phyloP scores from a whole-genome alignment of 30 jellyfish, hydroid and myxozoan genomes.

The Pelagia noctiluca region DNA sequence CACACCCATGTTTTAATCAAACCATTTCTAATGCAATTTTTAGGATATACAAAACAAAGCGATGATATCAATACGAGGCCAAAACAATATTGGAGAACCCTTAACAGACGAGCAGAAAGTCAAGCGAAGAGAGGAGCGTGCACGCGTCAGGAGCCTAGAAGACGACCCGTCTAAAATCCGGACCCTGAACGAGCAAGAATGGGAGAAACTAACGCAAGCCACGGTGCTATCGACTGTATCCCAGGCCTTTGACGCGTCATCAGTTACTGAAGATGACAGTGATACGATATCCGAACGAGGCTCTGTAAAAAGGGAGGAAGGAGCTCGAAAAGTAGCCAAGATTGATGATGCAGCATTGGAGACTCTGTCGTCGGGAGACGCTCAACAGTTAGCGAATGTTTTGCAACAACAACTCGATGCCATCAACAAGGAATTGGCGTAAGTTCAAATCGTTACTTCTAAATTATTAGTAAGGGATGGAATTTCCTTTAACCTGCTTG shows the following conservation, averaged over 20 bases:
- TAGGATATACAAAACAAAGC: conserved; percentile 46
- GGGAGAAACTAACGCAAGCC: conserved; percentile 90
- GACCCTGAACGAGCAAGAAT: conserved; percentile 72
- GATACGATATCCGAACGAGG: conserved; percentile 51
- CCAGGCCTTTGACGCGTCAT: conserved; percentile 56
- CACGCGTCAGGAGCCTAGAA: conserved; percentile 72
- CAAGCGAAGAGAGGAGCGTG: conserved; percentile 63
- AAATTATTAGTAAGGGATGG: too few relatives aligned
- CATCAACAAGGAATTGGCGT: conserved; percentile 88
- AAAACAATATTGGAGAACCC: conserved; percentile 47
- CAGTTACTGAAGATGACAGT: conserved; percentile 62
- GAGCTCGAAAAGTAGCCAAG: conserved; percentile 47
- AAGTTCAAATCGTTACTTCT: too few relatives aligned
- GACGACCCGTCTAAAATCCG: conserved; percentile 64
- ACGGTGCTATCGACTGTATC: conserved; percentile 74
- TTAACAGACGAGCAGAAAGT: conserved; percentile 71
- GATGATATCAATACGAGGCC: conserved; percentile 40
- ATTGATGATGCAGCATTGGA: conserved; percentile 77
- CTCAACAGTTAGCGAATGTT: conserved; percentile 85
- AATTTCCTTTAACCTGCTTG: too few relatives aligned
- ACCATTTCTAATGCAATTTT: too few relatives aligned
- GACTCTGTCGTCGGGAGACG: conserved; percentile 83
- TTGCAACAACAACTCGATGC: conserved; percentile 89
- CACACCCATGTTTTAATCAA: too few relatives aligned
- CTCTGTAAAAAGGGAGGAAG: conserved; percentile 40